Conservation (phyloP, 92 coral and sea anemone genomes). For the Porites lobata region DNA sequence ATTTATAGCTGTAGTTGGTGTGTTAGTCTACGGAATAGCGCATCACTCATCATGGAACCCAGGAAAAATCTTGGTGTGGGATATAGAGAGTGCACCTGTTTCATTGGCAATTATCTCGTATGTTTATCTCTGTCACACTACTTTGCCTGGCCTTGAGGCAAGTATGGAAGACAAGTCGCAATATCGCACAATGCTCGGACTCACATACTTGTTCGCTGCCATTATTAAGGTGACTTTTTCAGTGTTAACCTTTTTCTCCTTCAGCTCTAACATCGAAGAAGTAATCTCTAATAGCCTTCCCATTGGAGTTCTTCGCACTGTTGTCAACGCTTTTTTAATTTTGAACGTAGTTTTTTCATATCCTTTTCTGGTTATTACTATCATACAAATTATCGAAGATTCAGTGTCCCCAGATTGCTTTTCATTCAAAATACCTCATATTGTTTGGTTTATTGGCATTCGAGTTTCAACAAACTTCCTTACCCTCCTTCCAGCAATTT, state of each 20-base stretch:
- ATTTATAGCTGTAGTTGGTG: background rate
- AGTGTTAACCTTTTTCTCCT: background rate
- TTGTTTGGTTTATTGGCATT: background rate
- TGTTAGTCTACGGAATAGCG: slow-evolving; percentile 7
- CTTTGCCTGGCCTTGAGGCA: background rate
- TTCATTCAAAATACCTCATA: background rate
- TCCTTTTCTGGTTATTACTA: background rate
- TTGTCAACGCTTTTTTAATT: slow-evolving; percentile 5
- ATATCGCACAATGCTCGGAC: background rate
- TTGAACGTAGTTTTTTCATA: background rate
- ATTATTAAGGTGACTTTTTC: background rate
- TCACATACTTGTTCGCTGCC: background rate
- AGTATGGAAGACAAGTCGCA: background rate
- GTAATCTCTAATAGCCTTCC: background rate
- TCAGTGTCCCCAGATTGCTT: background rate
- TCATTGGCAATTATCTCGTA: background rate
- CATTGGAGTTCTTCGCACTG: background rate
- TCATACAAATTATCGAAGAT: background rate
- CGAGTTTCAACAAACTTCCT: background rate
- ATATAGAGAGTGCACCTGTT: background rate
- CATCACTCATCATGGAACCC: background rate
- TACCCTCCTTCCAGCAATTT: background rate
- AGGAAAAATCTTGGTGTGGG: background rate
- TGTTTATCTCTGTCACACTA: background rate
- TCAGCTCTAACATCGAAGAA: background rate